A percentile compares a stretch with the other conserved stretches of the same genome.
Conservation (phyloP, 2,113 vertebrate species). For the Lepidothrix coronata region DNA sequence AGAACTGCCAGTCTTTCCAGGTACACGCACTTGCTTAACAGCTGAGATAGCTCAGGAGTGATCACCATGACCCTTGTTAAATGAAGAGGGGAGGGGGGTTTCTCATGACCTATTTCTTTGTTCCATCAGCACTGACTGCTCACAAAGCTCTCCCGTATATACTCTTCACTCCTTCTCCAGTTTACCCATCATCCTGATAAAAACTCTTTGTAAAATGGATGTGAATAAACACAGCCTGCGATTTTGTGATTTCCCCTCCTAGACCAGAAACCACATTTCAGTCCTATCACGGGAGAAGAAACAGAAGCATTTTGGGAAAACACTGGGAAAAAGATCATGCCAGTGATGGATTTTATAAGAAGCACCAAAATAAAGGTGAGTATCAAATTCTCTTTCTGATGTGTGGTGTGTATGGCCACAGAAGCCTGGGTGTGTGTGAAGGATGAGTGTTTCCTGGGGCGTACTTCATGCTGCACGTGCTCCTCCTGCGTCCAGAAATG, state of each 20-base stretch:
- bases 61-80: not conserved
- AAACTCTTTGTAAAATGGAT: not conserved
- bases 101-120: not conserved
- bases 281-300: constrained; percentile 55
- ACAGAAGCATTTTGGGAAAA: constrained; percentile 57
- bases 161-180: not conserved
- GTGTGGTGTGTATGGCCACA: not conserved
- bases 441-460: not conserved
- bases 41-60: not conserved
- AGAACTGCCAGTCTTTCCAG: constrained; percentile 70
- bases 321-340: constrained; percentile 65
- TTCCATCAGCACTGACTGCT: not conserved
- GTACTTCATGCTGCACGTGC: not conserved
- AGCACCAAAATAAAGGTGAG: constrained; percentile 76
- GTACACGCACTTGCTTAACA: not conserved
- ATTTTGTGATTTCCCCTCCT: constrained; percentile 56
- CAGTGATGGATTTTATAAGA: constrained; percentile 75
- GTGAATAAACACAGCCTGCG: not conserved
- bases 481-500: not conserved
- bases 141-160: not conserved
- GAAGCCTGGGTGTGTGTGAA: not conserved
- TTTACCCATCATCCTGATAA: not conserved
- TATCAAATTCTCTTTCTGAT: constrained; percentile 1
- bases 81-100: accelerated
- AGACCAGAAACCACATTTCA: constrained; percentile 67